Evolutionary conservation across 1,140 invertebrate species (phyloP), one percentile per base, ranked within the genome.

Genomic region (Bilobella aurantiaca): DNA sequence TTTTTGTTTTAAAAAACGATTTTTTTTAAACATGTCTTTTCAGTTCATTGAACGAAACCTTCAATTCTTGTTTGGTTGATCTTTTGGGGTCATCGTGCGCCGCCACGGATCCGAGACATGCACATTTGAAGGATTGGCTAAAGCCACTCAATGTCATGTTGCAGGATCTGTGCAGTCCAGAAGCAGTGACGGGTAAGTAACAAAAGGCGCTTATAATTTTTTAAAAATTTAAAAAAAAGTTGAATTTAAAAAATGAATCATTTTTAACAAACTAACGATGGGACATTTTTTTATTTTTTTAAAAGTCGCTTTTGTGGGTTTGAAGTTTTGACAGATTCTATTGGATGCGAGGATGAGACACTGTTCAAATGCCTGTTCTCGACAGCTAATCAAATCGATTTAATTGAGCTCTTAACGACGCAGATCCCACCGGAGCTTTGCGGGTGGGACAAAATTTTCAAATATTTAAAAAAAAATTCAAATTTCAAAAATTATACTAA

Each of bases 21-120:
- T n/a, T n/a, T n/a, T n/a, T n/a, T n/a, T n/a, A n/a, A n/a, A n/a
- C n/a, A n/a, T n/a, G n/a, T n/a, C n/a, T n/a, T n/a, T n/a, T n/a
- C n/a, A n/a, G n/a, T n/a, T n/a, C n/a, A n/a, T n/a, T n/a, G n/a
- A n/a, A 53, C 25, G 12, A 53, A 23, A 23, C 23, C 14, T 16
- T 23, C 49, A 53, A 53, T 53, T 5, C 5, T 5, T 53, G 49
- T 23, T 53, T 53, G 49, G 8, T 53, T 8, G 49, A 53, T 5
- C 14, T 53, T 8, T 23, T 53, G 8, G 49, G 23, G 23, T 18
- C 8, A 18, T 8, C 49, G 3, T 53, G 49, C 49, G 12, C 49
- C 12, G 5, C 74, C 79, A 34, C 79, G 79, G 65, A 80, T 81
- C 66, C 58, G 25, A 79, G 23, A 59, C 58, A 59, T 23, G 23